Conservation (phyloP, 2,113 vertebrate species). For the Oxygymnocypris stewartii region DNA sequence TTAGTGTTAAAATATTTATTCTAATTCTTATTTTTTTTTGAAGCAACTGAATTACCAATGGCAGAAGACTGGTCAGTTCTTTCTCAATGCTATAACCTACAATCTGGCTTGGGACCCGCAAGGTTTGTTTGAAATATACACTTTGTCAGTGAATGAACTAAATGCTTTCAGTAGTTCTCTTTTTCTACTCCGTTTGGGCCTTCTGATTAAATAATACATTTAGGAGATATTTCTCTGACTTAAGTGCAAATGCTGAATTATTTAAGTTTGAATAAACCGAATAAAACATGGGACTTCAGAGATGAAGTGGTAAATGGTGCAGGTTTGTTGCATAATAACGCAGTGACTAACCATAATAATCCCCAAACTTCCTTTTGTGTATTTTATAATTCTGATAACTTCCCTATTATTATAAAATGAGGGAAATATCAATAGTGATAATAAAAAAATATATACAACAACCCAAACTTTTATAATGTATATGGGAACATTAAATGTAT, state of each 20-base stretch:
- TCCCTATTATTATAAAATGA: not conserved
- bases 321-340: not conserved
- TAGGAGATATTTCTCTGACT: not conserved
- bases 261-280: not conserved
- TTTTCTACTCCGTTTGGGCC: not conserved
- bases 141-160: not conserved
- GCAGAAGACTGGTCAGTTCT: constrained; percentile 98
- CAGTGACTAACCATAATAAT: too few relatives aligned
- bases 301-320: not conserved
- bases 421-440: not conserved
- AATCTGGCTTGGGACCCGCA: constrained; percentile 98
- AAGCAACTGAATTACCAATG: constrained; percentile 96
- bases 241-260: not conserved
- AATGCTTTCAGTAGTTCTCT: not conserved
- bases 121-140: constrained; percentile 73
- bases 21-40: constrained; percentile 35
- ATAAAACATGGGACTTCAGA: not conserved
- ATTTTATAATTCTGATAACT: not conserved
- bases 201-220: not conserved
- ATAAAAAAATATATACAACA: not conserved
- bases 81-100: constrained; percentile 95
- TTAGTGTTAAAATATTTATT: too few relatives aligned
- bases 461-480: not conserved
- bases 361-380: not conserved
- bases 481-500: not conserved